These are phyloP conservation scores for Sebastes vulpes DNA, from an alignment of 2,797 vertebrate genomes.

Conservation along the genomic window DNA sequence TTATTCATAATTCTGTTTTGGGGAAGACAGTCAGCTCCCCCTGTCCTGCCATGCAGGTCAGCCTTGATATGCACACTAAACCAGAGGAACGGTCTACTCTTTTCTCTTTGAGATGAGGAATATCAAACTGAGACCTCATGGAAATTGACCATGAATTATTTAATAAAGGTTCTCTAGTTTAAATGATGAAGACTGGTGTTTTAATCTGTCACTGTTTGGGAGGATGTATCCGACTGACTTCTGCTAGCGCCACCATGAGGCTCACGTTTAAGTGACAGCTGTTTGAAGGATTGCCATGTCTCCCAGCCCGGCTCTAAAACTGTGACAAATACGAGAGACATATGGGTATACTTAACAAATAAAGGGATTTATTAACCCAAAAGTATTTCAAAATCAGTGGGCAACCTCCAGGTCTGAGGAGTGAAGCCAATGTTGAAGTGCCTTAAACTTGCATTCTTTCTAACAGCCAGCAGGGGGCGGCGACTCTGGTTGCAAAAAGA, in stretches of 20 bases:
- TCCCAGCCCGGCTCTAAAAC: background rate
- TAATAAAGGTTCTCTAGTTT: conserved; percentile 85
- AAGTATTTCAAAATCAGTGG: background rate
- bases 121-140: conserved; percentile 79
- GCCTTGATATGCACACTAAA: conserved; percentile 80
- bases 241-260: background rate
- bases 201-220: conserved; percentile 40
- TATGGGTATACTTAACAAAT: background rate
- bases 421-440: background rate
- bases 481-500: too few relatives aligned
- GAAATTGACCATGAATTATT: conserved; percentile 83
- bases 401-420: background rate
- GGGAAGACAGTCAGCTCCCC: conserved; percentile 63
- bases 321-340: background rate
- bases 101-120: conserved; percentile 75
- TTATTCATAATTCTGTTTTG: conserved; percentile 62
- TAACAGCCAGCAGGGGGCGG: too few relatives aligned
- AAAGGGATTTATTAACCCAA: background rate
- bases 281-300: background rate
- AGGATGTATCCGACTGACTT: background rate
- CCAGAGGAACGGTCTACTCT: conserved; percentile 66
- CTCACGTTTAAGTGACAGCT: background rate
- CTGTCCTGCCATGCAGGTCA: conserved; percentile 83
- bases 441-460: background rate
- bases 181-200: conserved; percentile 60